Percentiles rank a stretch among this genome's conserved stretches.
These are phyloP conservation scores for Labroides dimidiatus DNA, from an alignment of 2,797 vertebrate species.

Conservation along the genomic window DNA sequence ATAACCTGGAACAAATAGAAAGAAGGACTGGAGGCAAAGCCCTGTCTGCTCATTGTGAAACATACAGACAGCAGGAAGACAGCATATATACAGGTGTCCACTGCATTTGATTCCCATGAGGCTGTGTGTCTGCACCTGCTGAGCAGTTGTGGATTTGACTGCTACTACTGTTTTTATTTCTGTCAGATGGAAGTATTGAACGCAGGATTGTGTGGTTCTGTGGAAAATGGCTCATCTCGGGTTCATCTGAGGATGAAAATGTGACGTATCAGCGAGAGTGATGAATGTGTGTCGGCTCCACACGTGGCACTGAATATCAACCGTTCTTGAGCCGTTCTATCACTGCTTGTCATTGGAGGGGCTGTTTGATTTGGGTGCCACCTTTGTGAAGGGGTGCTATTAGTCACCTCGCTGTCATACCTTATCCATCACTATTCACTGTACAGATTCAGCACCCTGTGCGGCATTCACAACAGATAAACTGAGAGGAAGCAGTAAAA, in stretches of 20 bases:
- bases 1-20: neutral
- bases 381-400: constrained; percentile 8
- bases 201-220: neutral
- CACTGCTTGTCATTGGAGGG: constrained; percentile 16
- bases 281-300: constrained; percentile 14
- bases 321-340: constrained; percentile 23
- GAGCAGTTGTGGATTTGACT: neutral
- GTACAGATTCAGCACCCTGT: constrained; percentile 5
- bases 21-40: constrained; percentile 25
- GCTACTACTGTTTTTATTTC: neutral
- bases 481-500: neutral
- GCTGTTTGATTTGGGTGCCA: constrained; percentile 3
- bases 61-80: neutral
- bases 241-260: constrained; percentile 15
- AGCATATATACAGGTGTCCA: neutral
- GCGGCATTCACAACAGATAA: constrained; percentile 3
- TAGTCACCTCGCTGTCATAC: constrained; percentile 11
- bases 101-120: neutral
- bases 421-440: neutral
- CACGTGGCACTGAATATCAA: constrained; percentile 13
- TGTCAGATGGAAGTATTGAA: constrained; percentile 9
- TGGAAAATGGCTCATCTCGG: constrained; percentile 24
- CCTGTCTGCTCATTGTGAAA: constrained; percentile 8
- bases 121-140: constrained; percentile 15
- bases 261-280: constrained; percentile 8